Conservation (phyloP, 2,113 vertebrate species). For the Microtus ochrogaster region DNA sequence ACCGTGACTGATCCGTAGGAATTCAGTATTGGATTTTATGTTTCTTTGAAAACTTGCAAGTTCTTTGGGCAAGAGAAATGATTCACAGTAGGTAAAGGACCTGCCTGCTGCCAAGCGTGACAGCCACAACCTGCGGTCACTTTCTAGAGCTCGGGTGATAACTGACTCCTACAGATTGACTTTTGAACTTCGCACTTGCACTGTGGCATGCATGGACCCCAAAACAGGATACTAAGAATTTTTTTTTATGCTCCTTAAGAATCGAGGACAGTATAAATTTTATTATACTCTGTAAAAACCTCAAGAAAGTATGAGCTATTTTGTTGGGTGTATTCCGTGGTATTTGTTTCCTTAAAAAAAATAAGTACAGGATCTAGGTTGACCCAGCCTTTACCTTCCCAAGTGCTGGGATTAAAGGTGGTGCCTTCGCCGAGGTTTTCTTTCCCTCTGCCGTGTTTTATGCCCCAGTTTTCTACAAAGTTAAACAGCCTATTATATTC, state of each 20-base stretch:
- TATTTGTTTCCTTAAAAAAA: not conserved
- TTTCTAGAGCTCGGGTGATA: no score
- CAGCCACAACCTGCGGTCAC: not conserved
- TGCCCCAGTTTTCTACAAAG: not conserved
- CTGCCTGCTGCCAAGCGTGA: not conserved
- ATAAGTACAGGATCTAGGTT: not conserved
- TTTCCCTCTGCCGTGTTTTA: conserved; percentile 23
- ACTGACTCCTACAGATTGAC: not conserved
- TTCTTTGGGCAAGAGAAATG: not conserved
- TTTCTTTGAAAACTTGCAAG: conserved; percentile 2
- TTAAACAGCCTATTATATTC: conserved; percentile 3
- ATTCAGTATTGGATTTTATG: conserved; percentile 7
- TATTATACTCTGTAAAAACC: not conserved
- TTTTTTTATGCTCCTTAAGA: conserved; percentile 36
- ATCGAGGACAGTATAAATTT: not conserved
- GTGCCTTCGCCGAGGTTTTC: not conserved
- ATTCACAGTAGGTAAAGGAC: not conserved
- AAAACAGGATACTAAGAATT: not conserved
- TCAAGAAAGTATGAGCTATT: not conserved
- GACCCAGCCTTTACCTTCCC: not conserved
- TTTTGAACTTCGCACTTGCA: not conserved
- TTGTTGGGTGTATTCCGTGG: not conserved
- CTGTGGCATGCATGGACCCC: not conserved
- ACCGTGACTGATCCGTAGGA: not conserved
- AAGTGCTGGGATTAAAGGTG: not conserved